These are phyloP conservation scores for Blastobasis adustella DNA, from an alignment of 2,888 invertebrate genomes.

Conservation along the genomic window DNA sequence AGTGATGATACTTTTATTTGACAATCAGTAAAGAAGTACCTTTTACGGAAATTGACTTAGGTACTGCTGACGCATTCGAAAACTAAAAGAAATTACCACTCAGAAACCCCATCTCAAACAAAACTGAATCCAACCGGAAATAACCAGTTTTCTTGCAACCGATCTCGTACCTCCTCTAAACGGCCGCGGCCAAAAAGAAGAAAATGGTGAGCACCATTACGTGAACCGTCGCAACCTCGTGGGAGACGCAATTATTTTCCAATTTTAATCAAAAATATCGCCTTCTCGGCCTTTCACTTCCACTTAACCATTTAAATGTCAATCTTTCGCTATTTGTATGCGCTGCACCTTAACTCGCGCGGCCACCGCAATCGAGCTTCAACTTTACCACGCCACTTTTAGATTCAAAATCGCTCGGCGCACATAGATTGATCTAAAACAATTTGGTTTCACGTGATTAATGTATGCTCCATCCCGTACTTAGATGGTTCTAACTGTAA, in stretches of 20 bases:
- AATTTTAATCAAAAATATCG: constrained; percentile 74
- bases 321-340: constrained; percentile 50
- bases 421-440: constrained; percentile 41
- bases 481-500: constrained; percentile 27
- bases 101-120: constrained; percentile 1
- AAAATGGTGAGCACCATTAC: constrained; percentile 43
- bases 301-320: constrained; percentile 74
- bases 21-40: too few relatives aligned
- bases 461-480: constrained; percentile 52
- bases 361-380: too few relatives aligned
- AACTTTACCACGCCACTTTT: constrained; percentile 7
- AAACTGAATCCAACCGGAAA: constrained; percentile 38
- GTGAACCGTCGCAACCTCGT: constrained; percentile 48
- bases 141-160: constrained; percentile 44
- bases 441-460: constrained; percentile 69
- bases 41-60: too few relatives aligned
- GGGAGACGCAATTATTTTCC: constrained; percentile 74
- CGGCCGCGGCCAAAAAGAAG: constrained; percentile 41
- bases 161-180: constrained; percentile 40
- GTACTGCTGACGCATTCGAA: neutral
- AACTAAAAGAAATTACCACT: constrained; percentile 1
- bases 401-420: constrained; percentile 22
- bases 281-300: constrained; percentile 69
- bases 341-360: constrained; percentile 29
- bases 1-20: too few relatives aligned